These are phyloP conservation scores for Morone chrysops DNA, from an alignment of 2,113 vertebrate species.

Conservation along the genomic window DNA sequence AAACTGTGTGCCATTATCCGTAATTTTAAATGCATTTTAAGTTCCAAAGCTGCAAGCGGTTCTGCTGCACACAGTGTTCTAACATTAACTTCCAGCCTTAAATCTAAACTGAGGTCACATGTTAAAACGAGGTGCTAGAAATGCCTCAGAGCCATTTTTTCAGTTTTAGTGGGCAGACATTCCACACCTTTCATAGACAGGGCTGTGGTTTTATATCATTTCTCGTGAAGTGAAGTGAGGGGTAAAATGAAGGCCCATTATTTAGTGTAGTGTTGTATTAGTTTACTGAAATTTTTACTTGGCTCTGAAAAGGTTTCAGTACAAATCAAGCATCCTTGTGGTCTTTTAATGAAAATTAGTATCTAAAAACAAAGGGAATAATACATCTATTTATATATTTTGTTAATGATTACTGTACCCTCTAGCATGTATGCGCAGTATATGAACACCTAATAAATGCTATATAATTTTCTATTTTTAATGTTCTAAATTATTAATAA, in stretches of 20 bases:
- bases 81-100: not conserved
- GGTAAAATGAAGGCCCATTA: constrained; percentile 20
- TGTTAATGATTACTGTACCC: not conserved
- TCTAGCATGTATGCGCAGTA: not conserved
- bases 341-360: too few species aligned
- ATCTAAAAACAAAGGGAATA: too few species aligned
- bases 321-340: too few species aligned
- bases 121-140: constrained; percentile 26
- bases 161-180: constrained; percentile 19
- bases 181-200: constrained; percentile 1
- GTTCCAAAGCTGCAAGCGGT: too few species aligned
- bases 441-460: not conserved
- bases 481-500: too few species aligned
- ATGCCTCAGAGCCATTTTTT: constrained; percentile 26
- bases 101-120: constrained; percentile 24
- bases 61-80: constrained; percentile 4
- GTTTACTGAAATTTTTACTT: too few species aligned
- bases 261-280: too few species aligned
- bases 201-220: not conserved
- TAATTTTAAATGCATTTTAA: too few species aligned
- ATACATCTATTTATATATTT: too few species aligned
- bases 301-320: too few species aligned
- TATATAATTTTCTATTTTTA: too few species aligned
- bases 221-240: constrained; percentile 23
- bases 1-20: too few species aligned